These are phyloP conservation scores for Hipposideros larvatus DNA, from an alignment of 2,797 vertebrate species.

Conservation along the genomic window DNA sequence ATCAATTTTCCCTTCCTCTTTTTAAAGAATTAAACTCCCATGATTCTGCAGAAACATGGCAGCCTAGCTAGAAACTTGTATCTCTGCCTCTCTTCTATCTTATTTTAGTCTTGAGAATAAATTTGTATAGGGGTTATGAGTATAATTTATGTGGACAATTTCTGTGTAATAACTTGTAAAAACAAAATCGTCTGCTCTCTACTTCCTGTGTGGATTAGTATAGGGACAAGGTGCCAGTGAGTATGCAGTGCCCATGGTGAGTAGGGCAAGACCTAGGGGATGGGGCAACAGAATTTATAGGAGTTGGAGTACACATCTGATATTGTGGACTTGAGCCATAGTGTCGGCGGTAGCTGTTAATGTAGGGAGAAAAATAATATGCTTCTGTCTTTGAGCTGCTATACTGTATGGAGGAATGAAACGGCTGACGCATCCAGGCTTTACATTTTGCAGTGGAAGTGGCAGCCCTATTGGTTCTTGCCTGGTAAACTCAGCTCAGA, in stretches of 20 bases:
- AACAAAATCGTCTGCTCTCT: not conserved
- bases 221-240: not conserved
- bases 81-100: not conserved
- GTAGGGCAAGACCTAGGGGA: not conserved
- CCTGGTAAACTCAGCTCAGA: not conserved
- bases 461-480: not conserved
- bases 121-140: not conserved
- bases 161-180: not conserved
- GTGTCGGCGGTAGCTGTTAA: not conserved
- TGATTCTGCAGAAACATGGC: not conserved
- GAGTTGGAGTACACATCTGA: not conserved
- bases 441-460: not conserved
- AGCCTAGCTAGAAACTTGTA: not conserved
- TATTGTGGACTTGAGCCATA: not conserved
- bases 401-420: not conserved
- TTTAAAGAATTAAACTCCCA: not conserved
- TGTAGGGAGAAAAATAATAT: not conserved
- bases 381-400: not conserved
- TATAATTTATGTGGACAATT: not conserved
- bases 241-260: not conserved
- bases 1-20: not conserved
- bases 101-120: slow-evolving; percentile 11
- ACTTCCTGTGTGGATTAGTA: not conserved
- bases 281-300: not conserved
- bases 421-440: not conserved